Percentiles rank a stretch among this genome's conserved stretches.
These are phyloP conservation scores for Epiperipatus broadwayi DNA, from an alignment of 2,888 invertebrate species.

Conservation along the genomic window DNA sequence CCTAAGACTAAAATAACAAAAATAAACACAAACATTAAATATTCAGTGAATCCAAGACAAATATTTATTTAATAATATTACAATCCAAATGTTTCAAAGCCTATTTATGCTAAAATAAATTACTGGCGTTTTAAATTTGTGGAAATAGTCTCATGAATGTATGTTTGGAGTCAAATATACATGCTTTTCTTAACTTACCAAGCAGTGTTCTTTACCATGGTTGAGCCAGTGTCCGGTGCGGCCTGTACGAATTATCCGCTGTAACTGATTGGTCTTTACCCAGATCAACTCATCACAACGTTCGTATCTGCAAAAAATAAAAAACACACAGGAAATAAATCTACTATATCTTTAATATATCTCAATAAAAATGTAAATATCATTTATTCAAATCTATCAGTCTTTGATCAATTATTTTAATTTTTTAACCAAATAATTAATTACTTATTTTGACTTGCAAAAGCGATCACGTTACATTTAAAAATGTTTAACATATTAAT, in stretches of 20 bases:
- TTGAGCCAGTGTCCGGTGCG: conserved; percentile 96
- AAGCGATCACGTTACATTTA: too few relatives aligned
- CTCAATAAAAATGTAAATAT: too few relatives aligned
- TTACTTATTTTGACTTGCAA: too few relatives aligned
- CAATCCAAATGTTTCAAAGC: too few relatives aligned
- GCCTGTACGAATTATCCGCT: conserved; percentile 86
- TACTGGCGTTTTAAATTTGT: not conserved
- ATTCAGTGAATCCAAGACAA: too few relatives aligned
- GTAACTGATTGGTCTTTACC: conserved; percentile 96
- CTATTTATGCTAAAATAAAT: not conserved
- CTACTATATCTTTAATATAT: not conserved
- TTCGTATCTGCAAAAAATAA: conserved; percentile 43
- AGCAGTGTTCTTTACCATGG: conserved; percentile 93
- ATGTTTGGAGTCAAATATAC: conserved; percentile 16
- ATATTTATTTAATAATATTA: too few relatives aligned
- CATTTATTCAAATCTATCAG: too few relatives aligned
- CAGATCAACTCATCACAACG: conserved; percentile 92
- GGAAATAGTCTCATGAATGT: not conserved
- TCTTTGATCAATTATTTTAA: too few relatives aligned
- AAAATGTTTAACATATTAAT: too few relatives aligned
- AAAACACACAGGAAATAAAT: not conserved
- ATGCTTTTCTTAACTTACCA: conserved; percentile 35
- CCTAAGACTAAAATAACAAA: too few relatives aligned
- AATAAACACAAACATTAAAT: too few relatives aligned
- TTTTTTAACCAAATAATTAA: too few relatives aligned